Percentiles rank a stretch among this genome's conserved stretches.
Evolutionary conservation across 2,888 invertebrate genomes (phyloP).

Genomic region (Lasioglossum oenotherae): DNA sequence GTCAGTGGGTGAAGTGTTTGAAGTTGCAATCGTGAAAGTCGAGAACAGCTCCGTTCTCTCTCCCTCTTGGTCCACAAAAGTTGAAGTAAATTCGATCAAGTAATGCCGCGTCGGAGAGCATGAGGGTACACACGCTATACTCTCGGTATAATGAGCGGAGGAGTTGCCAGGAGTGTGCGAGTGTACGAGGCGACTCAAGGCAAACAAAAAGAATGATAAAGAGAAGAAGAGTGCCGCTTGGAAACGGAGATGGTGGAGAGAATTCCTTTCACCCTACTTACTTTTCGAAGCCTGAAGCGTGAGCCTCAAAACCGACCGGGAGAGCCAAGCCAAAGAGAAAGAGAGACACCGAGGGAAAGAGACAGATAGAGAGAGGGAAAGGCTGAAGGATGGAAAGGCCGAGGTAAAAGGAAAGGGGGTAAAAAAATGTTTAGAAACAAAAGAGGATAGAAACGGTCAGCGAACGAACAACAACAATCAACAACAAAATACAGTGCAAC

Average conservation of each 20-base stretch:
- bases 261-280: conserved; percentile 67
- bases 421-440: conserved; percentile 19
- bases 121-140: conserved; percentile 26
- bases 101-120: conserved; percentile 39
- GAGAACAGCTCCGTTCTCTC: conserved; percentile 17
- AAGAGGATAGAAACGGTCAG: conserved; percentile 17
- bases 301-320: conserved; percentile 26
- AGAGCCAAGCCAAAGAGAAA: not conserved
- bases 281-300: conserved; percentile 45
- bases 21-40: conserved; percentile 27
- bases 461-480: not conserved
- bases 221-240: conserved; percentile 58
- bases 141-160: conserved; percentile 51
- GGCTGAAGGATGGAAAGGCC: not conserved
- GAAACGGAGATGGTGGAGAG: conserved; percentile 63
- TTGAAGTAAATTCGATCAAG: conserved; percentile 55
- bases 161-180: not conserved
- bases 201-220: conserved; percentile 54
- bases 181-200: conserved; percentile 48
- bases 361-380: too few relatives aligned
- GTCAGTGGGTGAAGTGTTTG: conserved; percentile 7
- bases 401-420: conserved; percentile 14
- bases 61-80: conserved; percentile 27
- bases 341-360: not conserved
- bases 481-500: not conserved